phyloP scores from a whole-genome alignment of 64 coral and sea anemone species.

The Stichodactyla mertensii region DNA sequence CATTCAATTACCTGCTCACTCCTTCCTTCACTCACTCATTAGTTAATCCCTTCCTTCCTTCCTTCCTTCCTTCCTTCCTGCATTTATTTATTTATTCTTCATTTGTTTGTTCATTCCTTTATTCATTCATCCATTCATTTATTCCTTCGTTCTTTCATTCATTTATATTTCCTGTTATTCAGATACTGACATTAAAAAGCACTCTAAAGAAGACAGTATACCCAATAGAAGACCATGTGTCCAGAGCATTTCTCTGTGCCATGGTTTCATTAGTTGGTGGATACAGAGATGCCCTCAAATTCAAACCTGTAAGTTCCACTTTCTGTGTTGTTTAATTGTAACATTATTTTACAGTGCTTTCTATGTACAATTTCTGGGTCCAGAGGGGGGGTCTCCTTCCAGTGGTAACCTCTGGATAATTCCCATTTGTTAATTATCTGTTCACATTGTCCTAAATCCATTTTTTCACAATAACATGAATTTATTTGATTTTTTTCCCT shows the following conservation, averaged over 20 bases:
- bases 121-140: neutral
- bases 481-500: neutral
- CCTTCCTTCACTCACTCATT: neutral
- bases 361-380: too few species aligned
- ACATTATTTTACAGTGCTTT: too few species aligned
- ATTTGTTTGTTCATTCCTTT: neutral
- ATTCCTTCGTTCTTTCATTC: neutral
- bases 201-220: constrained; percentile 71
- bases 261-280: constrained; percentile 83
- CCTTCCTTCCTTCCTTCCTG: neutral
- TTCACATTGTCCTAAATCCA: too few species aligned
- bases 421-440: too few species aligned
- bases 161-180: neutral
- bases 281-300: constrained; percentile 81
- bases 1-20: neutral
- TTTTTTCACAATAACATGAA: too few species aligned
- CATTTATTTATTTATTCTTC: neutral
- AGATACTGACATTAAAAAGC: constrained; percentile 59
- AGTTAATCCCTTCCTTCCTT: neutral
- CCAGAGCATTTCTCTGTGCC: constrained; percentile 72
- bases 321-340: too few species aligned
- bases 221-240: constrained; percentile 88
- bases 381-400: too few species aligned
- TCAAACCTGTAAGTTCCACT: constrained; percentile 64
- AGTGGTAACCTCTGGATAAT: too few species aligned